Evolutionary conservation across 2,888 invertebrate genomes (phyloP).

Genomic region (Pheosia tremula): DNA sequence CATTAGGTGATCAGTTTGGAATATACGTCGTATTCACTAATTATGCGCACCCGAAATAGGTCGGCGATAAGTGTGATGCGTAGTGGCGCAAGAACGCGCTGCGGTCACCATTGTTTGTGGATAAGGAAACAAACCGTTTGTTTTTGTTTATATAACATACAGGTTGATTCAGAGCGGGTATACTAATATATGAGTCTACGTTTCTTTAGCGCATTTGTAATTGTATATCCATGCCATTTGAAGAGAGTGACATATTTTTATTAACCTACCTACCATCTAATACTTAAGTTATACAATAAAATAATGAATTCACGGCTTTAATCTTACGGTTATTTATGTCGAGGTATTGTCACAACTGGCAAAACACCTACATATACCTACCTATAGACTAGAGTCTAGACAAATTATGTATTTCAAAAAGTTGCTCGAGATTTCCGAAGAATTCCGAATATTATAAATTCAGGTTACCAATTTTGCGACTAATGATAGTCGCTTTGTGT

Average conservation of each 20-base stretch:
- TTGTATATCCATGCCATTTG: too few species aligned
- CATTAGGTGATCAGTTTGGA: constrained; percentile 44
- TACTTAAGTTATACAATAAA: too few species aligned
- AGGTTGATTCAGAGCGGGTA: too few species aligned
- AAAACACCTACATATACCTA: too few species aligned
- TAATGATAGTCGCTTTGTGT: constrained; percentile 7
- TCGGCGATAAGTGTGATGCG: constrained; percentile 57
- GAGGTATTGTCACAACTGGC: too few species aligned
- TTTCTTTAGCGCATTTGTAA: too few species aligned
- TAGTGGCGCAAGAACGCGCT: constrained; percentile 17
- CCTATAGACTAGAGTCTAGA: too few species aligned
- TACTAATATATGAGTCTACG: too few species aligned
- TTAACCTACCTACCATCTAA: too few species aligned
- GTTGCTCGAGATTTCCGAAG: background rate
- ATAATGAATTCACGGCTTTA: too few species aligned
- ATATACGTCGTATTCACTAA: constrained; percentile 47
- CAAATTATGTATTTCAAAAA: background rate
- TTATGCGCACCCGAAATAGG: constrained; percentile 60
- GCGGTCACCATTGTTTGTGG: constrained; percentile 31
- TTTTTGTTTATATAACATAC: background rate
- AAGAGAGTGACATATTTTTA: too few species aligned
- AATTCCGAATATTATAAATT: background rate
- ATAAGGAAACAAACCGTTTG: constrained; percentile 27
- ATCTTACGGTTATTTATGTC: too few species aligned
- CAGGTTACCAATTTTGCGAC: constrained; percentile 6